Evolutionary conservation across 2,888 invertebrate genomes (phyloP), one percentile per base, ranked within the genome.

Genomic region (Furcula furcula): DNA sequence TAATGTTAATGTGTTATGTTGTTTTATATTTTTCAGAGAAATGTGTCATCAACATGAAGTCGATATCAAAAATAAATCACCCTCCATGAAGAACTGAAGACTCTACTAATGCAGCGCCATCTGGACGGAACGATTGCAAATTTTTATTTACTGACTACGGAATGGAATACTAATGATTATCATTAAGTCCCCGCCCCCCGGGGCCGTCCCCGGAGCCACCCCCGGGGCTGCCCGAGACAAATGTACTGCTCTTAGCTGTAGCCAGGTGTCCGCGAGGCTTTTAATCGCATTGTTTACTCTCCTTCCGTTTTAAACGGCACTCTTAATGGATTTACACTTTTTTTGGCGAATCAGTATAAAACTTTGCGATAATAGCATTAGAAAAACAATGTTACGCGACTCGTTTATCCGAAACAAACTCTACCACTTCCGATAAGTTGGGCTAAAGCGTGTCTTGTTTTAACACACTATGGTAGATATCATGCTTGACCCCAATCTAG

Each of bases 101-200:
- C 10, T 2, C 10, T 10, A 47, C 40, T 65, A 71, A 72, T 70
- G 60, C 49, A 57, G 43, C n/a, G n/a, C n/a, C 76, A 76, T 66
- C 74, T 73, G 74, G 45, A 42, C 65, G 68, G n/a, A n/a, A n/a
- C 54, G 60, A 63, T 66, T 66, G 61, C 67, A 63, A 60, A 65
- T 67, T 74, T 72, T 73, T 76, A 76, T 76, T 73, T 72, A 75
- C 63, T 64, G 46, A 44, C 46, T 40, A 46, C 36, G 51, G 46
- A 45, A 51, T 35, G 50, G 67, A 59, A 69, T 74, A 65, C 66
- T 71, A 69, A 75, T 65, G 69, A 56, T 59, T 42, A 61, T 57
- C 69, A 67, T 68, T 64, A 67, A 36, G 51, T 7, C 31, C 32
- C 29, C 33, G 22, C 25, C 39, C 44, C 20, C 9, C 29, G 27